These are phyloP conservation scores for Alviniconcha marisindica DNA, from an alignment of 1,140 invertebrate genomes.

Conservation along the genomic window DNA sequence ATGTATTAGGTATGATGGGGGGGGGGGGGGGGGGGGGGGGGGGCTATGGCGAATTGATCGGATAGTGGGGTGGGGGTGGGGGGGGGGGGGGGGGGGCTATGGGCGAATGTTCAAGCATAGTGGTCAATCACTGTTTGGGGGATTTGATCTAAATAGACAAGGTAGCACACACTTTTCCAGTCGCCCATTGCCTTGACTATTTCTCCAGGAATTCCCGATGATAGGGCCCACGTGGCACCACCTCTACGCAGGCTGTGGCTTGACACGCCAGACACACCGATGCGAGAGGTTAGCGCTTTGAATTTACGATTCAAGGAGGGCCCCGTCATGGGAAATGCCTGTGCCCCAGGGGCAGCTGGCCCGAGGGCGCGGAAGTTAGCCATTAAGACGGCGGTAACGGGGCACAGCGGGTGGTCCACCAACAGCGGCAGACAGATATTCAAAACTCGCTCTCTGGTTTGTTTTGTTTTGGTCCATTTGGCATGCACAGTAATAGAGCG, in stretches of 20 bases:
- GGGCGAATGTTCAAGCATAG: not conserved
- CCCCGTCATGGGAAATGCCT: not conserved
- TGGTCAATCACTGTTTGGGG: not conserved
- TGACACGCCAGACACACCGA: not conserved
- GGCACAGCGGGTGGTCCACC: constrained; percentile 7
- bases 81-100: too few species aligned
- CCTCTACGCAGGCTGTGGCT: constrained; percentile 5
- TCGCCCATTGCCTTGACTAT: constrained; percentile 16
- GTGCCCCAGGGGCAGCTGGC: not conserved
- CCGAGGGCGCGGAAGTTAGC: not conserved
- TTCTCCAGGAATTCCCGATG: not conserved
- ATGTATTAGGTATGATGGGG: too few species aligned
- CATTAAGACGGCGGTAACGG: not conserved
- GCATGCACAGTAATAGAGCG: not conserved
- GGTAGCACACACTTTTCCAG: constrained; percentile 7
- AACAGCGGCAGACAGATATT: not conserved
- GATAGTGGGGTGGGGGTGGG: too few species aligned
- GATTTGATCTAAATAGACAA: not conserved
- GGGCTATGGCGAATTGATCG: too few species aligned
- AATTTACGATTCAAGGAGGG: not conserved
- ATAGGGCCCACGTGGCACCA: not conserved
- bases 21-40: too few species aligned
- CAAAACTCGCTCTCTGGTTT: not conserved
- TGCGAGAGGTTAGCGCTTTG: not conserved
- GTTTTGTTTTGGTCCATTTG: not conserved